Percentiles rank a stretch among this genome's conserved stretches.
phyloP scores from a whole-genome alignment of 2,888 invertebrate genomes.

The Smittia sp. region DNA sequence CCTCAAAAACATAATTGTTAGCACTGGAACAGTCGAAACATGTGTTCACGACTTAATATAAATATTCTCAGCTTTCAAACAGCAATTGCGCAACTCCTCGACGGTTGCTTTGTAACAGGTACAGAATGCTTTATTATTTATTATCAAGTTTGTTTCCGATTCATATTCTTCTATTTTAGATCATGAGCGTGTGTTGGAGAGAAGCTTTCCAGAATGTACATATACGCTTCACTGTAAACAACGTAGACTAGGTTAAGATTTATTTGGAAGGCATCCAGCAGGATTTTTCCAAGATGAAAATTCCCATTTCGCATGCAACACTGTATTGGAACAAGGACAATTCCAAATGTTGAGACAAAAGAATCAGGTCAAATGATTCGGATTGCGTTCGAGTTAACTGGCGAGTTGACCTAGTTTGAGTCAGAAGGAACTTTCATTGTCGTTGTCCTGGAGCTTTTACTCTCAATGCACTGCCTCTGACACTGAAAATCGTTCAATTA shows the following conservation, averaged over 20 bases:
- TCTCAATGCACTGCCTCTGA: too few relatives aligned
- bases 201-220: not conserved
- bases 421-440: too few relatives aligned
- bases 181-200: not conserved
- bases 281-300: not conserved
- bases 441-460: too few relatives aligned
- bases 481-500: too few relatives aligned
- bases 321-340: not conserved
- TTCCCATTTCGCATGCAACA: not conserved
- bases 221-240: not conserved
- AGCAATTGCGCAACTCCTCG: not conserved
- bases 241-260: not conserved
- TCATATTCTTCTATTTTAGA: not conserved
- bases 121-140: conserved; percentile 5
- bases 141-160: conserved; percentile 1
- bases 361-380: not conserved
- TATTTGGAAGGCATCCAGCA: not conserved
- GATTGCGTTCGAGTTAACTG: too few relatives aligned
- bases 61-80: not conserved
- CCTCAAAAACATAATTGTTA: too few relatives aligned
- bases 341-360: too few relatives aligned
- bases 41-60: too few relatives aligned
- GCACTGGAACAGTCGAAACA: too few relatives aligned
- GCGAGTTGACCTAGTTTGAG: too few relatives aligned
- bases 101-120: not conserved